Conservation (phyloP, 2,888 invertebrate species). For the Ferdinandea cuprea region DNA sequence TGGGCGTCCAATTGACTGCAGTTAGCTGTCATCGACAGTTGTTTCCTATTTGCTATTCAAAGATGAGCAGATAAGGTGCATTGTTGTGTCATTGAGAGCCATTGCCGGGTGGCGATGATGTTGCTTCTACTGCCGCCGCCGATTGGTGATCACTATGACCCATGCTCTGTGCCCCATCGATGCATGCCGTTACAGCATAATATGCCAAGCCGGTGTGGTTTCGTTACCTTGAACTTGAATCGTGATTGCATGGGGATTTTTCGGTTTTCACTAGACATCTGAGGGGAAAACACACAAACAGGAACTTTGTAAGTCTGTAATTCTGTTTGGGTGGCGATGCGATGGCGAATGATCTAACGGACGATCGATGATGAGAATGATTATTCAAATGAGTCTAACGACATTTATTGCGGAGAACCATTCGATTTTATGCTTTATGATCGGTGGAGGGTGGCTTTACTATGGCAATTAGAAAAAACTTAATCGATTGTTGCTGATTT, state of each 20-base stretch:
- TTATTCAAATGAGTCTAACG: constrained; percentile 47
- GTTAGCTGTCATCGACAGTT: constrained; percentile 16
- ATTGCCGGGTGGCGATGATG: constrained; percentile 14
- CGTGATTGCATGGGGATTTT: constrained; percentile 62
- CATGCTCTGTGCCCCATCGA: constrained; percentile 12
- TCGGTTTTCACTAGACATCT: constrained; percentile 54
- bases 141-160: constrained; percentile 62
- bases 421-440: constrained; percentile 37
- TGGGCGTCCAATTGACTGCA: constrained; percentile 26
- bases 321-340: constrained; percentile 51
- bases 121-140: constrained; percentile 5
- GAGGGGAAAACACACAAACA: constrained; percentile 59
- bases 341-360: constrained; percentile 48
- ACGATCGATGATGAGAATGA: constrained; percentile 4
- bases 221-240: constrained; percentile 67
- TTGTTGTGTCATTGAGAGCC: constrained; percentile 41
- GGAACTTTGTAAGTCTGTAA: constrained; percentile 61
- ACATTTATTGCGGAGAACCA: constrained; percentile 15
- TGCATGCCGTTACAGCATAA: constrained; percentile 50
- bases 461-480: not conserved
- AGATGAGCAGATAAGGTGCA: constrained; percentile 54
- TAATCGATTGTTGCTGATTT: not conserved
- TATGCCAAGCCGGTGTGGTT: constrained; percentile 6
- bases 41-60: constrained; percentile 24
- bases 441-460: not conserved